Evolutionary conservation across 2,797 vertebrate genomes (phyloP).

Genomic region (Tarsius wallacei): DNA sequence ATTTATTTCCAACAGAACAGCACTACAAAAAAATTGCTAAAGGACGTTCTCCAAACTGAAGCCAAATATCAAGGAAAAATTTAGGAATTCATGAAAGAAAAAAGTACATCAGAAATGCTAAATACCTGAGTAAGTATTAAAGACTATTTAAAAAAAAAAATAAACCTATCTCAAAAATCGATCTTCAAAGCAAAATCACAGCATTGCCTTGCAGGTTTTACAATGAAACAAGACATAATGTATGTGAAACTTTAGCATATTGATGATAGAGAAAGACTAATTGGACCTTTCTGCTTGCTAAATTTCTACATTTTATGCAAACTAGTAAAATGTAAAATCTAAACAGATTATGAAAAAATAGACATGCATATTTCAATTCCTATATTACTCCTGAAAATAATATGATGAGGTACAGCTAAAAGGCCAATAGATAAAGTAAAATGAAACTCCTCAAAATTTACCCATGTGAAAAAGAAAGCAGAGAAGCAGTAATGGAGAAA

Average conservation of each 20-base stretch:
- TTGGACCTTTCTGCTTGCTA: not conserved
- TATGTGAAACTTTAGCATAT: not conserved
- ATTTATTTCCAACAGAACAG: not conserved
- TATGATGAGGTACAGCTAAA: not conserved
- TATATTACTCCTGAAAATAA: not conserved
- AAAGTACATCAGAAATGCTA: not conserved
- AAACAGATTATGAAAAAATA: not conserved
- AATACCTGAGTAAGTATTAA: not conserved
- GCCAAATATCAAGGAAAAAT: not conserved
- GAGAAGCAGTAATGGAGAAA: not conserved
- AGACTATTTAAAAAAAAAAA: not conserved
- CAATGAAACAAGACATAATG: not conserved
- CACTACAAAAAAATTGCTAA: not conserved
- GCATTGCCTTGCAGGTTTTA: not conserved
- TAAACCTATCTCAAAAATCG: not conserved
- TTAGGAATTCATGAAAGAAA: not conserved
- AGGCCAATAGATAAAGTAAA: not conserved
- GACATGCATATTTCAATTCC: not conserved
- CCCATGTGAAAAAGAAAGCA: not conserved
- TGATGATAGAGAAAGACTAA: not conserved
- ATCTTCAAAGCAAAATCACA: not conserved
- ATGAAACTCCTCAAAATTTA: not conserved
- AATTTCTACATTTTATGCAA: not conserved
- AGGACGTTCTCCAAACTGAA: not conserved
- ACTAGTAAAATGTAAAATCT: not conserved